These are phyloP conservation scores for Colius striatus DNA, from an alignment of 2,113 vertebrate species.

Conservation along the genomic window DNA sequence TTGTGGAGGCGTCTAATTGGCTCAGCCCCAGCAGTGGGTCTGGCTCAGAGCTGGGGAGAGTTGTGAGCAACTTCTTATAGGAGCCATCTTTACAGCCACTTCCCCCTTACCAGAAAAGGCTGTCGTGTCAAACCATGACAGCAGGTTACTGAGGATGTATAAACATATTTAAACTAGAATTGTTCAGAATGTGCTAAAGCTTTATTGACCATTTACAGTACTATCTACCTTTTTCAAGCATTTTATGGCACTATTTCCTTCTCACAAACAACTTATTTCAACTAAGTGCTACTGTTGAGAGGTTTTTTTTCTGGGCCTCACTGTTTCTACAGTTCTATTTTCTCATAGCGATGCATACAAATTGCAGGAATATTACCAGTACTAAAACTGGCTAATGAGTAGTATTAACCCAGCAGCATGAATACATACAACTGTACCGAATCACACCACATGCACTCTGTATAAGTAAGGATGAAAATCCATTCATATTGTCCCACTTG, in stretches of 20 bases:
- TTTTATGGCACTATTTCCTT: constrained; percentile 20
- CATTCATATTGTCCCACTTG: neutral
- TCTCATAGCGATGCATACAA: neutral
- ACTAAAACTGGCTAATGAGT: neutral
- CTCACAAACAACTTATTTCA: neutral
- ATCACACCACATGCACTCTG: neutral
- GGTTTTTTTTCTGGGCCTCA: neutral
- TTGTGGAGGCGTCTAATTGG: too few relatives aligned
- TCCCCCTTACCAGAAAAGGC: too few relatives aligned
- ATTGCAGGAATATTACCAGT: neutral
- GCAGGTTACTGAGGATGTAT: neutral
- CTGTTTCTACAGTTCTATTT: neutral
- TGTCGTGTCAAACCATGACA: too few relatives aligned
- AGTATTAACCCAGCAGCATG: neutral
- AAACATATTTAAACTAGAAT: neutral
- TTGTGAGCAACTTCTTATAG: too few relatives aligned
- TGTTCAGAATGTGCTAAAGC: neutral
- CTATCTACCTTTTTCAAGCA: neutral
- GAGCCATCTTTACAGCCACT: too few relatives aligned
- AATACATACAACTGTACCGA: neutral
- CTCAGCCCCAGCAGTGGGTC: too few relatives aligned
- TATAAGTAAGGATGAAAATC: neutral
- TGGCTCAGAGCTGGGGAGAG: too few relatives aligned
- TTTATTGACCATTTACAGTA: constrained; percentile 18
- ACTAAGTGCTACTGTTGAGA: neutral